Evolutionary conservation across 2,888 invertebrate genomes (phyloP).

Genomic region (Teinopalpus imperialis): DNA sequence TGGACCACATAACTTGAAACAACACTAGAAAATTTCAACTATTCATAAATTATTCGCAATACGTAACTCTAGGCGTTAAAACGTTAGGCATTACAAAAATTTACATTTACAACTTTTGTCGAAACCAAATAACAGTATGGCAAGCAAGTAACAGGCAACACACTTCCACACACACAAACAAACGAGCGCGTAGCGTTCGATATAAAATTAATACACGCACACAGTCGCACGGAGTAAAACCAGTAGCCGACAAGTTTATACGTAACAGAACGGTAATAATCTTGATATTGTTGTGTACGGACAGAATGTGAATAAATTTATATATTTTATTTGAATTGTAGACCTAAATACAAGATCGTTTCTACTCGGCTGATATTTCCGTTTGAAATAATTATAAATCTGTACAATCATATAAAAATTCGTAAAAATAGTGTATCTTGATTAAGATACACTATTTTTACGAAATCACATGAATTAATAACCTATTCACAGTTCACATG

Average conservation of each 20-base stretch:
- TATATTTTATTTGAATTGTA: too few species aligned
- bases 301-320: constrained; percentile 28
- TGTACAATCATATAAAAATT: too few species aligned
- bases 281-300: constrained; percentile 68
- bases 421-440: too few species aligned
- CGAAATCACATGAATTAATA: too few species aligned
- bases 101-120: constrained; percentile 6
- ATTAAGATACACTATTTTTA: too few species aligned
- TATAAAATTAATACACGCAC: constrained; percentile 38
- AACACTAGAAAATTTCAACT: too few species aligned
- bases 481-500: too few species aligned
- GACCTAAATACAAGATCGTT: too few species aligned
- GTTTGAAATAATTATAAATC: too few species aligned
- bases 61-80: neutral
- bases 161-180: constrained; percentile 31
- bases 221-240: constrained; percentile 65
- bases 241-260: constrained; percentile 75
- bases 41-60: neutral
- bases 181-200: neutral
- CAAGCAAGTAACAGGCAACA: constrained; percentile 16
- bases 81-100: constrained; percentile 6
- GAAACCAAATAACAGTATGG: constrained; percentile 32
- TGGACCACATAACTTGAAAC: too few species aligned
- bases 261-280: constrained; percentile 79
- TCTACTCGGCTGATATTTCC: too few species aligned